phyloP scores from a whole-genome alignment of 2,113 vertebrate genomes.

The Lophotis ruficrista region DNA sequence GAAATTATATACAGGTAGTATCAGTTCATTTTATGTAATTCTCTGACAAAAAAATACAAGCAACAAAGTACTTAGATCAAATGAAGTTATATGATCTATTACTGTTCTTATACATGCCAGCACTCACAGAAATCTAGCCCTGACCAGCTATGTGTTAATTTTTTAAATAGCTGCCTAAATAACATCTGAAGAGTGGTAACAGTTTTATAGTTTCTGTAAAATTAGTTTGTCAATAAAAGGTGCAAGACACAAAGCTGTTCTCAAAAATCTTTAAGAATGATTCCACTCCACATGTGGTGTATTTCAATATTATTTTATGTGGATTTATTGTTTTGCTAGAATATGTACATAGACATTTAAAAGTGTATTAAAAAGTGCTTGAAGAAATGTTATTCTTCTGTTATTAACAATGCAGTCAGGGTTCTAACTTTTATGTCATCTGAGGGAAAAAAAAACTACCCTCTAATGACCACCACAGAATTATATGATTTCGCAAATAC shows the following conservation, averaged over 20 bases:
- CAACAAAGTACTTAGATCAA: neutral
- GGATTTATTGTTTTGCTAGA: neutral
- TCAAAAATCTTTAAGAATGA: neutral
- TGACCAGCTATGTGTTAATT: neutral
- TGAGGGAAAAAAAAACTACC: neutral
- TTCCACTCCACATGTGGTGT: neutral
- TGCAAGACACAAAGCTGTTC: neutral
- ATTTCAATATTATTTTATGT: neutral
- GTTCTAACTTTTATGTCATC: neutral
- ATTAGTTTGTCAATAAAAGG: neutral
- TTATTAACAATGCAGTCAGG: neutral
- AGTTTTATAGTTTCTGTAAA: neutral
- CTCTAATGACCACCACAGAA: neutral
- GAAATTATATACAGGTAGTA: neutral
- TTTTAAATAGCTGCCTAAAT: neutral
- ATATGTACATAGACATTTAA: neutral
- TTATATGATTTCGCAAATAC: neutral
- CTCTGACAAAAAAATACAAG: neutral
- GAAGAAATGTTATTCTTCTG: neutral
- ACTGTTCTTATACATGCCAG: neutral
- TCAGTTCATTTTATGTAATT: neutral
- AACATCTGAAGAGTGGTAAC: neutral
- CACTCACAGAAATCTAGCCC: neutral
- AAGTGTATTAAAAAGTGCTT: neutral
- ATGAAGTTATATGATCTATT: neutral